These are phyloP conservation scores for Brachyptera putata DNA, from an alignment of 2,888 invertebrate genomes.

Conservation along the genomic window DNA sequence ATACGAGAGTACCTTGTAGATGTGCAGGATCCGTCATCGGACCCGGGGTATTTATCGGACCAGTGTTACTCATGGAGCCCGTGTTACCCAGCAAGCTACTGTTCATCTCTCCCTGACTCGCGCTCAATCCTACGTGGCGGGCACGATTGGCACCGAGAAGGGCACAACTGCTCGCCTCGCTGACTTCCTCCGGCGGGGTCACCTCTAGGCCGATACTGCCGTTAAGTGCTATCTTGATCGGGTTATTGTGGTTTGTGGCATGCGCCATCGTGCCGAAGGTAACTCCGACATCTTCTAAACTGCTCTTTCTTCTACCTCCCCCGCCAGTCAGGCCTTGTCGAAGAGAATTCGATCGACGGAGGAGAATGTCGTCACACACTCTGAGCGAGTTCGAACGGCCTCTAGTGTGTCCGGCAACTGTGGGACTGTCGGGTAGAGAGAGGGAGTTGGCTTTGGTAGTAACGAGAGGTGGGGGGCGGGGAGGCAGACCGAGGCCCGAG, in stretches of 20 bases:
- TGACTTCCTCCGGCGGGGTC: conserved; percentile 64
- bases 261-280: conserved; percentile 48
- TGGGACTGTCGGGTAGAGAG: conserved; percentile 84
- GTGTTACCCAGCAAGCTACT: not conserved
- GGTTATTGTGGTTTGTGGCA: conserved; percentile 64
- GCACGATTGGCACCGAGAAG: not conserved
- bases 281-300: conserved; percentile 80
- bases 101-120: conserved; percentile 18
- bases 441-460: conserved; percentile 85
- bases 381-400: conserved; percentile 82
- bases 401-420: conserved; percentile 66
- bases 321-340: conserved; percentile 72
- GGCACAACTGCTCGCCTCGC: conserved; percentile 48
- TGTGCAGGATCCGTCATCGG: conserved; percentile 62
- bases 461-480: conserved; percentile 71
- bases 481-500: conserved; percentile 59
- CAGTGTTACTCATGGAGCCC: not conserved
- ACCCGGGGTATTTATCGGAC: conserved; percentile 27
- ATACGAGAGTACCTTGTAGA: conserved; percentile 88
- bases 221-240: conserved; percentile 80
- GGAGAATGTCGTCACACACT: conserved; percentile 78
- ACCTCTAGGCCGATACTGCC: conserved; percentile 78
- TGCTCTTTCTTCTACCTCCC: conserved; percentile 69
- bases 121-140: not conserved
- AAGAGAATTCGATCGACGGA: conserved; percentile 78